phyloP scores from a whole-genome alignment of 2,888 invertebrate species.

The Tribolium freemani region DNA sequence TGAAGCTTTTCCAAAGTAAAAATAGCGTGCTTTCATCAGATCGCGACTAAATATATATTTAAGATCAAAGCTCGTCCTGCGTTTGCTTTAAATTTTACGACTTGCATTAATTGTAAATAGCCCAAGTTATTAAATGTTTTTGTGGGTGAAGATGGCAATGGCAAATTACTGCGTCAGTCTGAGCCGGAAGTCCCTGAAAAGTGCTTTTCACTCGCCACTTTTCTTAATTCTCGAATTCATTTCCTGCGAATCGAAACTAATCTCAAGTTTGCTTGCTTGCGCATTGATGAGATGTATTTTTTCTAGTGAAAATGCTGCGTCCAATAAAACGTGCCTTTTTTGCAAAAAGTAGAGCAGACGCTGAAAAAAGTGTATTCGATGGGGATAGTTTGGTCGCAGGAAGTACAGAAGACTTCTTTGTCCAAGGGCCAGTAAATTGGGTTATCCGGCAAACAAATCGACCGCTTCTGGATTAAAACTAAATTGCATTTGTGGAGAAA shows the following conservation, averaged over 20 bases:
- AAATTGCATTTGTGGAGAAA: not conserved
- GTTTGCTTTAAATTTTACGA: constrained; percentile 9
- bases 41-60: not conserved
- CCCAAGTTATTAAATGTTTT: not conserved
- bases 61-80: constrained; percentile 4
- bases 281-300: not conserved
- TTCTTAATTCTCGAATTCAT: constrained; percentile 1
- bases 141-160: constrained; percentile 7
- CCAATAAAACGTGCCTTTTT: constrained; percentile 1
- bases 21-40: not conserved
- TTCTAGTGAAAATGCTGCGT: not conserved
- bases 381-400: constrained; percentile 18
- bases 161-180: not conserved
- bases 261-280: not conserved
- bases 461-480: not conserved
- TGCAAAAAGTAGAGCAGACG: constrained; percentile 1
- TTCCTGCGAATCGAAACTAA: constrained; percentile 1
- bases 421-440: constrained; percentile 11
- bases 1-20: constrained; percentile 17
- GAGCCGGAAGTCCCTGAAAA: not conserved
- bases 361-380: constrained; percentile 19
- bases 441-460: constrained; percentile 1
- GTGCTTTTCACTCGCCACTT: constrained; percentile 14
- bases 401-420: constrained; percentile 15
- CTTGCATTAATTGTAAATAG: constrained; percentile 20